phyloP scores from a whole-genome alignment of 1,140 invertebrate species.

The Magallana gigas region DNA sequence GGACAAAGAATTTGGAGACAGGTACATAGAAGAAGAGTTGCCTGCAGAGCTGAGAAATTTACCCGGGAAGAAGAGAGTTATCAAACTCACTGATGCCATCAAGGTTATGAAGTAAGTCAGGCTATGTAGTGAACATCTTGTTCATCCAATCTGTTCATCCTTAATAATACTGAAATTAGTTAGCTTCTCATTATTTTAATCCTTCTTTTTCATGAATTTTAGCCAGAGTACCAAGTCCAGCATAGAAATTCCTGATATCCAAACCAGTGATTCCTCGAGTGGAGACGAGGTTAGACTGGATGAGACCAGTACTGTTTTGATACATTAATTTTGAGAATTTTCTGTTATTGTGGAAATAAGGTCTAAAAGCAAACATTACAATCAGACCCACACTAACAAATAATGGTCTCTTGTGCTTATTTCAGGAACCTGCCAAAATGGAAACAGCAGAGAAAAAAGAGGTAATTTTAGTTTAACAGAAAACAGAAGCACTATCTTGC shows the following conservation, averaged over 20 bases:
- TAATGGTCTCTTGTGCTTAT: neutral
- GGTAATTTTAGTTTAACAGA: too few relatives aligned
- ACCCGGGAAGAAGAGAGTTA: constrained; percentile 44
- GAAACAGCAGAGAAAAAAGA: neutral
- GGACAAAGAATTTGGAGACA: constrained; percentile 20
- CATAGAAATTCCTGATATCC: constrained; percentile 10
- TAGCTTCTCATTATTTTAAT: too few relatives aligned
- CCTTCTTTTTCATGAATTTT: neutral
- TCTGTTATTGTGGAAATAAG: too few relatives aligned
- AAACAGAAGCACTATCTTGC: too few relatives aligned
- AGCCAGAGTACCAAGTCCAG: constrained; percentile 17
- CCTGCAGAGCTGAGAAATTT: constrained; percentile 46
- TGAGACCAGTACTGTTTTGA: neutral
- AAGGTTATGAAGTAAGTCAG: constrained; percentile 43
- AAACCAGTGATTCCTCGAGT: neutral
- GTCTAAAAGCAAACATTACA: too few relatives aligned
- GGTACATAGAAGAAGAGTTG: constrained; percentile 18
- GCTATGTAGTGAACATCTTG: too few relatives aligned
- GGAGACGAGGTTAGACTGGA: neutral
- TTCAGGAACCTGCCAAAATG: constrained; percentile 1
- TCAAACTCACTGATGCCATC: constrained; percentile 45
- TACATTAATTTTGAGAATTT: too few relatives aligned
- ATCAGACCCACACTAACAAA: too few relatives aligned
- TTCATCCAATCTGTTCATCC: too few relatives aligned
- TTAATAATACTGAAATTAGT: too few relatives aligned